These are phyloP conservation scores for Drosophila subpulchrella DNA, from an alignment of 1,140 invertebrate species.

Conservation along the genomic window DNA sequence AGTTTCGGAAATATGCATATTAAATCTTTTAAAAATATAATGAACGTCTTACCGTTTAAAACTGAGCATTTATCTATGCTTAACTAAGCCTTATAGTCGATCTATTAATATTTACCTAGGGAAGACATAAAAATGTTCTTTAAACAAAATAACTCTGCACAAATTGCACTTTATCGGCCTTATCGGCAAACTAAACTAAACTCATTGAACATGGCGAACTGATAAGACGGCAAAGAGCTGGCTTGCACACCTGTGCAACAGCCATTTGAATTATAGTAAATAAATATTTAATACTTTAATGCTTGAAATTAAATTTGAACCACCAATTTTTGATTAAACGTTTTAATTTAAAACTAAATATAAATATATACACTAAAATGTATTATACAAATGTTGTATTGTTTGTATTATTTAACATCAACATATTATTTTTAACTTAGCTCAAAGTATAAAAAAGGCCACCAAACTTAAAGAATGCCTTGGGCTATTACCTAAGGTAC, in stretches of 20 bases:
- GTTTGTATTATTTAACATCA: too few species aligned
- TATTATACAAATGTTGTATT: too few species aligned
- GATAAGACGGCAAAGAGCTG: conserved; percentile 11
- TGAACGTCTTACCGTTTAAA: too few species aligned
- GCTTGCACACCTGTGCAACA: conserved; percentile 11
- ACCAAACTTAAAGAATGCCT: neutral
- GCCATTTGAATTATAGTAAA: too few species aligned
- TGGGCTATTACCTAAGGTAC: conserved; percentile 3
- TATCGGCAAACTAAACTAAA: conserved; percentile 11
- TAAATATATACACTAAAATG: too few species aligned
- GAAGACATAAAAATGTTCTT: too few species aligned
- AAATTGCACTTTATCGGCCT: conserved; percentile 20
- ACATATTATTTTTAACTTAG: too few species aligned
- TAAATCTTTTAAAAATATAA: too few species aligned
- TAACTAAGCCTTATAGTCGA: neutral
- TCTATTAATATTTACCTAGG: neutral
- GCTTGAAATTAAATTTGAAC: neutral
- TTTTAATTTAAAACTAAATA: too few species aligned
- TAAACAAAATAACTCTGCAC: conserved; percentile 7
- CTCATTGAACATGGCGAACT: neutral
- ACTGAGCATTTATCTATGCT: neutral
- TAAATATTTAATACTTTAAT: neutral
- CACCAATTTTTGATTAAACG: too few species aligned
- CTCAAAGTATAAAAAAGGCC: too few species aligned
- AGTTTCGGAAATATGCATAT: too few species aligned